Evolutionary conservation across 1,140 invertebrate genomes (phyloP), one percentile per base, ranked within the genome.

Genomic region (Anoplophora glabripennis): DNA sequence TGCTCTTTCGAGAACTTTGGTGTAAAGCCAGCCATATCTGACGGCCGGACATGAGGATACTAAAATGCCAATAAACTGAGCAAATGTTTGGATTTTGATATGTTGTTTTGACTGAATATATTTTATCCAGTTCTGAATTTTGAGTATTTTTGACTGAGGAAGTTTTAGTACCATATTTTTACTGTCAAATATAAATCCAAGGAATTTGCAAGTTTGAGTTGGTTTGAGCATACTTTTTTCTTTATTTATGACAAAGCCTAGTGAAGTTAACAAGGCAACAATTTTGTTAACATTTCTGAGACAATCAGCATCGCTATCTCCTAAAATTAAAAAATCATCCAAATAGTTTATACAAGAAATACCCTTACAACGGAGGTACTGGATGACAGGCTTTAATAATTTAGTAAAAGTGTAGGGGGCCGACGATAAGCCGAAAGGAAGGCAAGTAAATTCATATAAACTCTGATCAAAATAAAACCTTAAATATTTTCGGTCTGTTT

Each of bases 401-500:
- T 59, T 63, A 1, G 49, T 57, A 40, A 62, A 62, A 3, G 36
- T 21, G 21, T 28, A 54, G 21, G 56, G 44, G 7, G 51, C 47
- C 18, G 42, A 47, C 18, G 21, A 14, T 18, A 63, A 14, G 10
- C 57, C 58, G 42, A 64, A 60, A 8, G 61, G 61, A 4, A 64
- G 14, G 33, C 42, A 47, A 37, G 15, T 44, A 56, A 64, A 64
- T 36, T 64, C 11, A 55, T 60, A 61, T 9, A 56, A 37, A 46
- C 53, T 62, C 40, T 37, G 49, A 28, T 54, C 4, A 46, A 63
- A 67, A 14, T 33, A 14, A 35, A 66, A 64, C 28, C 60, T 38
- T 4, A 67, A 58, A 48, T 59, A 66, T 59, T 64, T 65, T 53
- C 59, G 49, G 48, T 59, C 37, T 8, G 34, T 17, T 14, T 61